Evolutionary conservation across 2,113 vertebrate species (phyloP).

Genomic region (Dendrocopos noguchii): DNA sequence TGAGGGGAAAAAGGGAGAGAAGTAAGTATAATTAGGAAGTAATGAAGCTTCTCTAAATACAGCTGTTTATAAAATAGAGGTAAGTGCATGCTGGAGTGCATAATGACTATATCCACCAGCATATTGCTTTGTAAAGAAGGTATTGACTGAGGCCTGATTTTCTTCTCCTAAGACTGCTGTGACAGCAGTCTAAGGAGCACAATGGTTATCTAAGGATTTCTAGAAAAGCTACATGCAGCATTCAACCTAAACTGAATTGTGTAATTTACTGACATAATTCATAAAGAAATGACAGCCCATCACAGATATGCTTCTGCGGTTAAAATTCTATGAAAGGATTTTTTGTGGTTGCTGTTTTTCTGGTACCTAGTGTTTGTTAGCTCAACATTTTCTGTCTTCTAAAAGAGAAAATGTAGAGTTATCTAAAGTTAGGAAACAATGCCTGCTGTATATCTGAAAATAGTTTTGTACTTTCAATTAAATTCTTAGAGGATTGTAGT

Average conservation of each 20-base stretch:
- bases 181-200: neutral
- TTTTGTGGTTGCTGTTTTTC: neutral
- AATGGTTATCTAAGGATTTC: neutral
- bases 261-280: neutral
- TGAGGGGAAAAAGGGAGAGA: neutral
- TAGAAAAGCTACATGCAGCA: neutral
- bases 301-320: neutral
- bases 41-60: conserved; percentile 47
- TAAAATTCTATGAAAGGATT: neutral
- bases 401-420: neutral
- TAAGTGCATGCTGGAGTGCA: neutral
- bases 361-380: neutral
- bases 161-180: neutral
- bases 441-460: neutral
- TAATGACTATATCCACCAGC: neutral
- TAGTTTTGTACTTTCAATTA: neutral
- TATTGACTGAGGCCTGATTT: neutral
- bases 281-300: neutral
- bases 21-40: conserved; percentile 28
- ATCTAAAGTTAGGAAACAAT: neutral
- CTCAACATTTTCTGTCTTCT: neutral
- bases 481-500: neutral
- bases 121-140: neutral
- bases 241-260: neutral
- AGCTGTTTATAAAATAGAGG: conserved; percentile 35